A percentile compares a stretch with the other conserved stretches of the same genome.
These are phyloP conservation scores for Pelvicachromis taeniatus DNA, from an alignment of 2,113 vertebrate species.

Conservation along the genomic window DNA sequence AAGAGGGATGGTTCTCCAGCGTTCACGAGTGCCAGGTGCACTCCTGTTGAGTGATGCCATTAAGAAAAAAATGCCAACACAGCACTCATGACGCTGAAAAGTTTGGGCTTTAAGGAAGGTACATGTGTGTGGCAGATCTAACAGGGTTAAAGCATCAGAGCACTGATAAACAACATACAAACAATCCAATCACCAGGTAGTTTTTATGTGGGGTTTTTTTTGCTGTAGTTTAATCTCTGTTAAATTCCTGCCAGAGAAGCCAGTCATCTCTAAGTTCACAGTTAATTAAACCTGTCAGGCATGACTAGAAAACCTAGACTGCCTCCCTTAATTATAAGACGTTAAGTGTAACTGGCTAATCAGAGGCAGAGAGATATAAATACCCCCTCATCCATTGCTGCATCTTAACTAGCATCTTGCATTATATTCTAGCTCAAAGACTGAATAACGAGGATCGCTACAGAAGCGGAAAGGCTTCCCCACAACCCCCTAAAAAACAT, in stretches of 20 bases:
- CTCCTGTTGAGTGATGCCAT: neutral
- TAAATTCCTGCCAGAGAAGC: neutral
- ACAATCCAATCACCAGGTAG: neutral
- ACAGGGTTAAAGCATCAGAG: no score
- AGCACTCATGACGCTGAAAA: neutral
- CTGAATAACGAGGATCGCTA: neutral
- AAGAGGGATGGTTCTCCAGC: constrained; percentile 63
- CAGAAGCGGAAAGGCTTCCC: neutral
- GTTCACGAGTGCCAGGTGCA: constrained; percentile 6
- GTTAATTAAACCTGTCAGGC: neutral
- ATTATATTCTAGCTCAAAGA: neutral
- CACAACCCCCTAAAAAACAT: neutral
- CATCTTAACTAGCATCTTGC: neutral
- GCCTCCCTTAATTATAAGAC: neutral
- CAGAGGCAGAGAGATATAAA: neutral
- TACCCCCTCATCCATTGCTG: neutral
- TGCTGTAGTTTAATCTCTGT: neutral
- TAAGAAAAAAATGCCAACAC: neutral
- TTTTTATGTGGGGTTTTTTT: no score
- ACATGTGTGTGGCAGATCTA: neutral
- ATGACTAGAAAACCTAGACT: neutral
- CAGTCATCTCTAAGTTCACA: neutral
- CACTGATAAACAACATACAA: neutral
- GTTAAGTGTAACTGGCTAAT: neutral
- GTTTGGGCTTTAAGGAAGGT: neutral